Conservation (phyloP, 1,140 invertebrate species). For the Drosophila melanica region DNA sequence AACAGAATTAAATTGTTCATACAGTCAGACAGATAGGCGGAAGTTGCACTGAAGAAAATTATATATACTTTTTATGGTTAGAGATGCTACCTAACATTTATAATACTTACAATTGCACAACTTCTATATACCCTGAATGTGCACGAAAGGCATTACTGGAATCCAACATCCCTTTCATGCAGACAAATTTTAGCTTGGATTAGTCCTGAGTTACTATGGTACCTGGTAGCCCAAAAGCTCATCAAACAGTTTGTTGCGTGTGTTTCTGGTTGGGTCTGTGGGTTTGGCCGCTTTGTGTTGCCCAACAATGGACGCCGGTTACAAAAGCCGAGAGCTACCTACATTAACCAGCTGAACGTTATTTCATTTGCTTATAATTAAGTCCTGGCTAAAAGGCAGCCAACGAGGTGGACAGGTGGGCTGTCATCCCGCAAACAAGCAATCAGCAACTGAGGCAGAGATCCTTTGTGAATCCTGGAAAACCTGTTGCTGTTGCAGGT, state of each 20-base stretch:
- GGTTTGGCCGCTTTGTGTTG: conserved; percentile 42
- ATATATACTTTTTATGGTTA: too few species aligned
- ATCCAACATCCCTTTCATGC: background rate
- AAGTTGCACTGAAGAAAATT: too few species aligned
- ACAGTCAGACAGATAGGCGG: too few species aligned
- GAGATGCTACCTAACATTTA: too few species aligned
- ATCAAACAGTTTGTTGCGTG: conserved; percentile 13
- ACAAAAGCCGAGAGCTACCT: conserved; percentile 52
- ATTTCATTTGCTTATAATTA: conserved; percentile 81
- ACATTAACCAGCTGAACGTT: conserved; percentile 73
- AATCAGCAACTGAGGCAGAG: conserved; percentile 7
- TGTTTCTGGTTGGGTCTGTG: conserved; percentile 11
- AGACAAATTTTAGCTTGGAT: conserved; percentile 1
- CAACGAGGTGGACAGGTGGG: background rate
- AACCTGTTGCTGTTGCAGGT: conserved; percentile 66
- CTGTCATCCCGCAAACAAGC: conserved; percentile 24
- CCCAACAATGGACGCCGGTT: conserved; percentile 51
- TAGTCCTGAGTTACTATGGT: background rate
- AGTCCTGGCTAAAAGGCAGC: conserved; percentile 25
- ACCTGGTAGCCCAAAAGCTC: background rate
- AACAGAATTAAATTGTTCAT: too few species aligned
- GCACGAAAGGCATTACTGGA: background rate
- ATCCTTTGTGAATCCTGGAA: conserved; percentile 38
- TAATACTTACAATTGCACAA: background rate
- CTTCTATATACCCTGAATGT: background rate